Evolutionary conservation across 2,113 vertebrate genomes (phyloP), one percentile per base, ranked within the genome.

Genomic region (Speoplatyrhinus poulsoni): DNA sequence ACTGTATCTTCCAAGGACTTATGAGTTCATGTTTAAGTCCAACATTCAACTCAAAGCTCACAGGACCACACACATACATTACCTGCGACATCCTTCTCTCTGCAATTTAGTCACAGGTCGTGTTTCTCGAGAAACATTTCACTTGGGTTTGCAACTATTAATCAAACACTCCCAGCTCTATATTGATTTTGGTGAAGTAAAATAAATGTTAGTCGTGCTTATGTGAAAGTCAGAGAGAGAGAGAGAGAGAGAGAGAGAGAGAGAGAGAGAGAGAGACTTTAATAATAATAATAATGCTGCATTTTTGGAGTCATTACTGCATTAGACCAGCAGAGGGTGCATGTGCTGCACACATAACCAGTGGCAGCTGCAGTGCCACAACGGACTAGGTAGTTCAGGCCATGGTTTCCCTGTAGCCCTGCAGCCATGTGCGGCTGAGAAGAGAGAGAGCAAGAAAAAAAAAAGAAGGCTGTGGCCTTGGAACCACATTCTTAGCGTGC

Each of bases 271-370:
- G 19, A n/a, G n/a, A n/a, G n/a, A n/a, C 6, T 41, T 54, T 9
- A 16, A 56, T 56, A 17, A 19, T 56, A 26, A 26, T 26, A 17
- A 19, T 56, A 26, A 26, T 26, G 16, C 54, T 56, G 12, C 33
- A 54, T 16, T 36, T 19, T 19, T 46, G 1, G n/a, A 53, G 41
- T 48, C 12, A 48, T 58, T 59, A 56, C 46, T 49, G 17, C 60
- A 15, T 52, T 36, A 26, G 52, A 68, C 73, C 92, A 89, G 79
- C 73, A 90, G 90, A 74, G 80, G 89, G 88, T 26, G 82, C 72
- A 68, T 60, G 68, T 80, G 82, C 68, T 70, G 57, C 57, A 62
- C 26, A 52, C 16, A 70, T 49, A 12, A 36, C 65, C 56, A 49
- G 16, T 7, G 17, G 62, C 58, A 67, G 66, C 71, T 69, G 68